Evolutionary conservation across 2,888 invertebrate genomes (phyloP), one percentile per base, ranked within the genome.

Genomic region (Strigamia transsilvanica): DNA sequence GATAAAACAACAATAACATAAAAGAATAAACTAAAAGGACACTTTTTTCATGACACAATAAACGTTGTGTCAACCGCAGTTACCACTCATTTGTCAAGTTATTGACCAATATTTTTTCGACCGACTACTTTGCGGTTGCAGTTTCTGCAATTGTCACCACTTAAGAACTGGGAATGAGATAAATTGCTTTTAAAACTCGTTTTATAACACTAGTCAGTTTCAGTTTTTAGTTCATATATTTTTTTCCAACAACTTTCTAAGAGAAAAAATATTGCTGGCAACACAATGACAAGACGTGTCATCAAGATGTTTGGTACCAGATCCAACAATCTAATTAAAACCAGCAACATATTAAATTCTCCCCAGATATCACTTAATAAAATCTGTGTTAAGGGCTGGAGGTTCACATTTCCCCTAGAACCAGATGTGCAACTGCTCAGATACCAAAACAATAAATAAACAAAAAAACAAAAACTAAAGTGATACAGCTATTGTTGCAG

Each of bases 361-460:
- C 15, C 15, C 15, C 46, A n/a, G 46, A 46, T 42, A 42, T 42
- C 42, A 42, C 42, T 42, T 42, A 42, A 42, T 46, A 46, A 46
- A 46, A 46, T 46, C 46, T 46, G 46, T 13, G 46, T 46, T 46
- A n/a, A 27, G 46, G 46, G 4, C 5, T n/a, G n/a, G 15, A 4
- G 46, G 15, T n/a, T n/a, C 46, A 46, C 46, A 15, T 46, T 46
- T 13, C 15, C 46, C 46, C 46, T 0, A 46, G 15, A 46, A 46
- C 46, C 46, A 46, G 46, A 46, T 46, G 46, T 46, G 46, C 46
- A 46, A 46, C 46, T 46, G 46, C n/a, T 46, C 12, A 46, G n/a
- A 46, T n/a, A 13, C 2, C n/a, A 46, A 46, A n/a, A 46, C 13
- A 46, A 46, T n/a, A 46, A 46, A 46, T 13, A 46, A 46, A 46